Evolutionary conservation across 2,888 invertebrate genomes (phyloP).

Genomic region (Serripes groenlandicus): DNA sequence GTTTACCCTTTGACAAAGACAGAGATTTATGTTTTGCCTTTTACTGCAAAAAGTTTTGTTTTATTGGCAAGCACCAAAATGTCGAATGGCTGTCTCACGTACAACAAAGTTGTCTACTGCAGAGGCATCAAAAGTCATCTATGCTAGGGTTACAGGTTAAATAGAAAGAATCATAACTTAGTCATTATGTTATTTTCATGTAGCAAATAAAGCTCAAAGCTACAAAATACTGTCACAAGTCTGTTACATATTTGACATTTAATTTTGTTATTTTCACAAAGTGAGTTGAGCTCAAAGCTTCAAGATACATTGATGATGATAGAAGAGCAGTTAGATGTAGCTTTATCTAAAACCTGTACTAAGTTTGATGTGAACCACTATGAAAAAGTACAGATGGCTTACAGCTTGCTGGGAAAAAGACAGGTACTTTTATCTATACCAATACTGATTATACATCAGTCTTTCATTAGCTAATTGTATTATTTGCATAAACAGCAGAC

Average conservation of each 20-base stretch:
- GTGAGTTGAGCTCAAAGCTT: slow-evolving; percentile 93
- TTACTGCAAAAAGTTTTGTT: too few species aligned
- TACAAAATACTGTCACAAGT: not conserved
- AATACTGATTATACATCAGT: not conserved
- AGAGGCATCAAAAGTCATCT: too few species aligned
- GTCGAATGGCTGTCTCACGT: too few species aligned
- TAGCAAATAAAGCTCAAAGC: not conserved
- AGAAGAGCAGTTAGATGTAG: not conserved
- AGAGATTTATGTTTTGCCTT: too few species aligned
- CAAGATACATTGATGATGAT: slow-evolving; percentile 95
- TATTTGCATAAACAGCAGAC: not conserved
- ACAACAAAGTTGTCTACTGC: too few species aligned
- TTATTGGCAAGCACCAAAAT: too few species aligned
- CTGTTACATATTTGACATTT: not conserved
- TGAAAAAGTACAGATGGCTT: slow-evolving; percentile 88
- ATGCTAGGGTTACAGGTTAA: too few species aligned
- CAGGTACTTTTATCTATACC: not conserved
- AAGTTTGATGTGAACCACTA: slow-evolving; percentile 94
- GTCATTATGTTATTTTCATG: too few species aligned
- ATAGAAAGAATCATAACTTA: too few species aligned
- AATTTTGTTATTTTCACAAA: slow-evolving; percentile 76
- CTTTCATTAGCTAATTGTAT: not conserved
- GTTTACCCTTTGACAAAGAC: too few species aligned
- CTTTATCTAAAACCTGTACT: slow-evolving; percentile 90
- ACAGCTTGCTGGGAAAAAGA: not conserved